These are phyloP conservation scores for Microplitis demolitor DNA, from an alignment of 1,140 invertebrate genomes.

Conservation along the genomic window DNA sequence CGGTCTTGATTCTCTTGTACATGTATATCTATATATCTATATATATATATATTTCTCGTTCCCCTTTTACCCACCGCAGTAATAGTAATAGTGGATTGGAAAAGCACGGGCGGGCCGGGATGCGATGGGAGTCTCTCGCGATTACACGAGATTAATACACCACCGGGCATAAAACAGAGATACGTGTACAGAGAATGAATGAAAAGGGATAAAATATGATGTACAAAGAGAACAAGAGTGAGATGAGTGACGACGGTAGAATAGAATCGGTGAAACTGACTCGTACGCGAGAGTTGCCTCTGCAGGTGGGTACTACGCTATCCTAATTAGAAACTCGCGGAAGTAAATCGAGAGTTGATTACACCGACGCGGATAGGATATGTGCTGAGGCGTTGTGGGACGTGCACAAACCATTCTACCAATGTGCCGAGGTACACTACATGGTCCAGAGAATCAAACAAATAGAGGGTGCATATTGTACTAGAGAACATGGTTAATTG, in stretches of 20 bases:
- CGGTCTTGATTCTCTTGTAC: neutral
- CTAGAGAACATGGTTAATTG: slow-evolving; percentile 19
- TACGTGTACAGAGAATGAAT: neutral
- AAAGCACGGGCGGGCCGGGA: neutral
- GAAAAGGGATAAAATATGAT: too few relatives aligned
- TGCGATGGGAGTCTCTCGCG: neutral
- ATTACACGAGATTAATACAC: slow-evolving; percentile 26
- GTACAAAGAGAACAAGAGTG: too few relatives aligned
- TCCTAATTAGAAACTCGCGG: slow-evolving; percentile 28
- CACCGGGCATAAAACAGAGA: slow-evolving; percentile 5
- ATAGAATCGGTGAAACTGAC: slow-evolving; percentile 14
- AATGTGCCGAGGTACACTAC: neutral
- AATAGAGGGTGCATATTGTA: neutral
- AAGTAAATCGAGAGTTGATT: slow-evolving; percentile 30
- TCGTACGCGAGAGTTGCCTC: neutral
- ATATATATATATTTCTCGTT: neutral
- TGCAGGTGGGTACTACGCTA: too few relatives aligned
- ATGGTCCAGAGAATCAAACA: slow-evolving; percentile 10
- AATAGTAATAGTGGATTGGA: neutral
- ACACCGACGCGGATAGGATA: slow-evolving; percentile 7
- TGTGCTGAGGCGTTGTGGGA: slow-evolving; percentile 17
- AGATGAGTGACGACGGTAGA: neutral
- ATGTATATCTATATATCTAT: neutral
- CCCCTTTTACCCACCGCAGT: neutral
- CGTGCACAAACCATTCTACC: slow-evolving; percentile 6